Evolutionary conservation across 64 coral and sea anemone genomes (phyloP).

Genomic region (Dendronephthya gigantea): DNA sequence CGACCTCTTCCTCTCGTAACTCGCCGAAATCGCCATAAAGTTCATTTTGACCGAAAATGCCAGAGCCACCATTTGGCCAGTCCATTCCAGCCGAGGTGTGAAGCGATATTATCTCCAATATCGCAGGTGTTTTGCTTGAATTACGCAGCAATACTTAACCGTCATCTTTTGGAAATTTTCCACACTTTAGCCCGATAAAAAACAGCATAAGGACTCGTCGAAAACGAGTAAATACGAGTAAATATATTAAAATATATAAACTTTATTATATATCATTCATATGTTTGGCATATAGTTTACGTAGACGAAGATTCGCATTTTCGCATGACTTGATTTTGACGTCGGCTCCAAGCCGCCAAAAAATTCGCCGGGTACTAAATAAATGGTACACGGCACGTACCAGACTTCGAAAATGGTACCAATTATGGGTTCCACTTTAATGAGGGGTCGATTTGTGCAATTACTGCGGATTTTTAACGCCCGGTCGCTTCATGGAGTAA

Average conservation of each 20-base stretch:
- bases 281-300: too few species aligned
- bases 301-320: too few species aligned
- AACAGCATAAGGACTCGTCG: neutral
- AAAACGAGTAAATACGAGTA: neutral
- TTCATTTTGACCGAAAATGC: constrained; percentile 46
- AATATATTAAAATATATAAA: too few species aligned
- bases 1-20: constrained; percentile 98
- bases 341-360: too few species aligned
- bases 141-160: neutral
- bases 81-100: neutral
- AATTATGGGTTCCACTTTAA: neutral
- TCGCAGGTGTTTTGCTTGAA: neutral
- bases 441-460: neutral
- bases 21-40: constrained; percentile 33
- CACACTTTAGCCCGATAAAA: neutral
- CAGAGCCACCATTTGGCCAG: constrained; percentile 60
- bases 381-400: too few species aligned
- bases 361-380: too few species aligned
- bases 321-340: too few species aligned
- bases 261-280: too few species aligned
- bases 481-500: neutral
- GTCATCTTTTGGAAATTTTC: neutral
- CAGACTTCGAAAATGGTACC: neutral
- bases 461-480: neutral
- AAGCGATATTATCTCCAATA: neutral